These are phyloP conservation scores for Botia kubotai DNA, from an alignment of 2,797 vertebrate genomes.

Conservation along the genomic window DNA sequence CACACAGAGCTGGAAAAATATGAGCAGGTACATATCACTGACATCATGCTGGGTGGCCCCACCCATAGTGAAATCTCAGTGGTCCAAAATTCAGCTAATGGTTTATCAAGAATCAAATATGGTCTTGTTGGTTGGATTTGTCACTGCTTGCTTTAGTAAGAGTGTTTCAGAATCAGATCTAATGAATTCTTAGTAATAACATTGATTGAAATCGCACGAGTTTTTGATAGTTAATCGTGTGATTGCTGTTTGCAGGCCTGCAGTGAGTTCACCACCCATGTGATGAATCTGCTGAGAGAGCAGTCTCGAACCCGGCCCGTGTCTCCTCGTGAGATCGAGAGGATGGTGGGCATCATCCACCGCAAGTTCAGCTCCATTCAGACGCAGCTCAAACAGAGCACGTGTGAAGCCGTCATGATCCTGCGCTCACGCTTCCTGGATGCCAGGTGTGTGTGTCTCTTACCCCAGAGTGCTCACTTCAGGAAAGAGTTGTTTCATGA, in stretches of 20 bases:
- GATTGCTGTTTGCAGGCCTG: constrained; percentile 77
- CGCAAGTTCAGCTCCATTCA: constrained; percentile 95
- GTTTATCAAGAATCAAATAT: background rate
- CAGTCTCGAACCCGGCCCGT: constrained; percentile 91
- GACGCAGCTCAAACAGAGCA: constrained; percentile 94
- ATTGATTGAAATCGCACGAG: background rate
- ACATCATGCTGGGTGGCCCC: background rate
- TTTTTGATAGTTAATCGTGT: background rate
- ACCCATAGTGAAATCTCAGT: constrained; percentile 20
- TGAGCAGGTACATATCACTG: constrained; percentile 82
- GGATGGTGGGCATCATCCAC: constrained; percentile 94
- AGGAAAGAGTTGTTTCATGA: too few relatives aligned
- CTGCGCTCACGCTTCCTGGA: constrained; percentile 91
- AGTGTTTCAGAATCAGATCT: too few relatives aligned
- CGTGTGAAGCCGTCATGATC: constrained; percentile 94
- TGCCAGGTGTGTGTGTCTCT: constrained; percentile 78
- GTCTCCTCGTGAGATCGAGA: constrained; percentile 91
- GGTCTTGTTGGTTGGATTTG: background rate
- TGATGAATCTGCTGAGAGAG: constrained; percentile 93
- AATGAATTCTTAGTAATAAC: background rate
- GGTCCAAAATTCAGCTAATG: constrained; percentile 17
- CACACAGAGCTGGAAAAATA: constrained; percentile 96
- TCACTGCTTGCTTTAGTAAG: background rate
- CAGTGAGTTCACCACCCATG: constrained; percentile 92
- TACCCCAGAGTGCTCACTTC: too few relatives aligned